Percentiles rank a stretch among this genome's conserved stretches.
These are phyloP conservation scores for Chrysocyon brachyurus DNA, from an alignment of 2,797 vertebrate species.

Conservation along the genomic window DNA sequence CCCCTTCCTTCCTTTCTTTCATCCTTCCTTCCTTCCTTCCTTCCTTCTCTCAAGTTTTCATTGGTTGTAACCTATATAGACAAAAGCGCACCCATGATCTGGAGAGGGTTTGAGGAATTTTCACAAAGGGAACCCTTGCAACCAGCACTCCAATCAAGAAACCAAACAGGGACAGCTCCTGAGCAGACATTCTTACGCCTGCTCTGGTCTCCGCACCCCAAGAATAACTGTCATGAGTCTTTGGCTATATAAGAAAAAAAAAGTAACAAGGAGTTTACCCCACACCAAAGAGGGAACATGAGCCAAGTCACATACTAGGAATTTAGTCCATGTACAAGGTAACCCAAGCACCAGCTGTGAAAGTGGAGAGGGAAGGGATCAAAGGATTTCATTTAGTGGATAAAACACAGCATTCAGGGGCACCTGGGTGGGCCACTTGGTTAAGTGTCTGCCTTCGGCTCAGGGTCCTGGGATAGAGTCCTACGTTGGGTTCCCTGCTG, in stretches of 20 bases:
- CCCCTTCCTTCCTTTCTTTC: not conserved
- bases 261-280: not conserved
- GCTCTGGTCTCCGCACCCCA: not conserved
- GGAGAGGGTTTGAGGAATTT: not conserved
- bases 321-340: not conserved
- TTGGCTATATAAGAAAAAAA: not conserved
- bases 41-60: not conserved
- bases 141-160: slow-evolving; percentile 3
- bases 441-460: no score
- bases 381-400: slow-evolving; percentile 19
- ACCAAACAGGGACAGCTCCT: not conserved
- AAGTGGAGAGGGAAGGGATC: not conserved
- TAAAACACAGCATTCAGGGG: not conserved
- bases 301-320: not conserved
- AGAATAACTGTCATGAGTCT: not conserved
- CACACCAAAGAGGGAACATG: not conserved
- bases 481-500: no score
- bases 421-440: no score
- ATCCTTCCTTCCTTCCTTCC: not conserved
- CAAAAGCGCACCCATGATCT: not conserved
- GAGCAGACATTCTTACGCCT: not conserved
- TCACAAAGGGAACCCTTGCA: not conserved
- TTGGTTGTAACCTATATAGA: not conserved
- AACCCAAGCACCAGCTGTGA: slow-evolving; percentile 17
- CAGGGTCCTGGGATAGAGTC: no score